Evolutionary conservation across 1,140 invertebrate species (phyloP).

Genomic region (Psix sp.): DNA sequence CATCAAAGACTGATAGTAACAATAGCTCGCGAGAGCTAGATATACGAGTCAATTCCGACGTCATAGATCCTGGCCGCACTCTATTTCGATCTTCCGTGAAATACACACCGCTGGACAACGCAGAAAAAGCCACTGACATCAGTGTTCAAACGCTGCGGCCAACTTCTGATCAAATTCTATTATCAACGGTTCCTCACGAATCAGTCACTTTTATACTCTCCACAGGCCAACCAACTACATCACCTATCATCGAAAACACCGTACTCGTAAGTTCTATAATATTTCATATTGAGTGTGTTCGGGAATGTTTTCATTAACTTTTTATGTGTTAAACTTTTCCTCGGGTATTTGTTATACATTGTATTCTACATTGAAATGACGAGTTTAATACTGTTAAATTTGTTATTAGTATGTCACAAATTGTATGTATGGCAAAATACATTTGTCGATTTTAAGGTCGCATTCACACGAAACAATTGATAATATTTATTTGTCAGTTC

Average conservation of each 20-base stretch:
- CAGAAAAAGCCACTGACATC: conserved; percentile 4
- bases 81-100: background rate
- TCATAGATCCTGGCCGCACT: conserved; percentile 1
- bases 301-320: too few species aligned
- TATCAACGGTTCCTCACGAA: conserved; percentile 32
- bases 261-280: conserved; percentile 5
- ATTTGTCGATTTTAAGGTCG: too few species aligned
- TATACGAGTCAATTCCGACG: conserved; percentile 17
- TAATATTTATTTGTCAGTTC: too few species aligned
- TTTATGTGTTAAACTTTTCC: too few species aligned
- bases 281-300: too few species aligned
- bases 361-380: too few species aligned
- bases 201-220: conserved; percentile 14
- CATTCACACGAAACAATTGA: too few species aligned
- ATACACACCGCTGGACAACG: conserved; percentile 8
- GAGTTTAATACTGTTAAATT: too few species aligned
- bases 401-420: too few species aligned
- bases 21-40: conserved; percentile 28
- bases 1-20: conserved; percentile 39
- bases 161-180: conserved; percentile 45
- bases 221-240: conserved; percentile 14
- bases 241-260: conserved; percentile 1
- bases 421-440: too few species aligned
- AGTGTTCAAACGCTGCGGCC: conserved; percentile 21
- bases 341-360: too few species aligned